Conservation (phyloP, 2,113 vertebrate species). For the Narcine bancroftii region DNA sequence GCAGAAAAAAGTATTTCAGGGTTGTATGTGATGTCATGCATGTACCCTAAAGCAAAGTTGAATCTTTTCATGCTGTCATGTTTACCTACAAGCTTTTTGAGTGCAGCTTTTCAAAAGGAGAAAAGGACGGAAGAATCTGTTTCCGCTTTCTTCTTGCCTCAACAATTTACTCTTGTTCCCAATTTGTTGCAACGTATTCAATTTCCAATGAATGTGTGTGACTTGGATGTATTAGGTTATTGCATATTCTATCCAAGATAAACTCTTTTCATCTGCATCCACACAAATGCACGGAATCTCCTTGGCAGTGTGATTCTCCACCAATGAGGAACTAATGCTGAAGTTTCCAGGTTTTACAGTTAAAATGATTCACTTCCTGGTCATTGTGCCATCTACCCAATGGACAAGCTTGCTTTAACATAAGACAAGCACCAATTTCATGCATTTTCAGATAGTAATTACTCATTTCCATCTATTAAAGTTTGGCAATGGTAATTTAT, state of each 20-base stretch:
- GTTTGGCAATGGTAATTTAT: background rate
- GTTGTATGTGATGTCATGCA: too few species aligned
- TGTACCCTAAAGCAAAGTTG: too few species aligned
- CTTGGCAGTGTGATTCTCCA: background rate
- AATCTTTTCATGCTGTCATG: too few species aligned
- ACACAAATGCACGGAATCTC: background rate
- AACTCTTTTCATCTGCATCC: background rate
- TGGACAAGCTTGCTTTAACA: background rate
- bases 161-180: background rate
- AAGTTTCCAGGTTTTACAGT: too few species aligned
- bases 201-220: background rate
- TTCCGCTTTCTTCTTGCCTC: background rate
- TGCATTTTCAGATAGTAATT: background rate
- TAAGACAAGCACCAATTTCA: background rate
- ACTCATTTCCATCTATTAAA: background rate
- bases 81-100: background rate
- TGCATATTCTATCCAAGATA: background rate
- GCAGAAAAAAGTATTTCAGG: too few species aligned
- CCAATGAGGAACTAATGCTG: background rate
- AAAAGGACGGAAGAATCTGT: background rate
- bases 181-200: background rate
- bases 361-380: background rate
- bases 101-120: background rate
- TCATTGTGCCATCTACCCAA: background rate
- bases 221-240: background rate